These are phyloP conservation scores for Gobio gobio DNA, from an alignment of 2,113 vertebrate genomes.

Conservation along the genomic window DNA sequence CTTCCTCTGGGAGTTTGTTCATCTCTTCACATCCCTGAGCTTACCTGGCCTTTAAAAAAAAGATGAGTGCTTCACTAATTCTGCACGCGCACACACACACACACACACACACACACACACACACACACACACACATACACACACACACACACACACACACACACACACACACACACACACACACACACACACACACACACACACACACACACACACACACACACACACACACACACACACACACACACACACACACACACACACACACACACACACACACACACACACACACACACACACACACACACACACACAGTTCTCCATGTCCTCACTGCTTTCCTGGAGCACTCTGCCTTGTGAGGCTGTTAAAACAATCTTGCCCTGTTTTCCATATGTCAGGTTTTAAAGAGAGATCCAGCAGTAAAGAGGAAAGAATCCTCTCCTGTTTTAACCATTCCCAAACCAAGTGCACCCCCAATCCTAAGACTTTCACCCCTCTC, in stretches of 20 bases:
- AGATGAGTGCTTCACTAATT: neutral
- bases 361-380: conserved; percentile 22
- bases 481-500: neutral
- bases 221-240: neutral
- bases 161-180: neutral
- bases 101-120: conserved; percentile 9
- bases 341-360: neutral
- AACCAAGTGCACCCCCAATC: conserved; percentile 22
- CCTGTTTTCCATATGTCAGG: conserved; percentile 67
- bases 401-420: conserved; percentile 65
- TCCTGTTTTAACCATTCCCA: conserved; percentile 68
- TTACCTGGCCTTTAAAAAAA: conserved; percentile 28
- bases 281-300: too few relatives aligned
- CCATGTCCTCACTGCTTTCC: conserved; percentile 7
- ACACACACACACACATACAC: neutral
- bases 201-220: neutral
- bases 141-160: neutral
- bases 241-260: neutral
- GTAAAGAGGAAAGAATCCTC: conserved; percentile 42
- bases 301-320: neutral
- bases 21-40: conserved; percentile 43
- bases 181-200: neutral
- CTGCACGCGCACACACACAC: neutral
- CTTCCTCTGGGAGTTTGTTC: conserved; percentile 45
- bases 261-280: too few relatives aligned